Evolutionary conservation across 2,888 invertebrate genomes (phyloP), one percentile per base, ranked within the genome.

Genomic region (Calliphora vomitoria): DNA sequence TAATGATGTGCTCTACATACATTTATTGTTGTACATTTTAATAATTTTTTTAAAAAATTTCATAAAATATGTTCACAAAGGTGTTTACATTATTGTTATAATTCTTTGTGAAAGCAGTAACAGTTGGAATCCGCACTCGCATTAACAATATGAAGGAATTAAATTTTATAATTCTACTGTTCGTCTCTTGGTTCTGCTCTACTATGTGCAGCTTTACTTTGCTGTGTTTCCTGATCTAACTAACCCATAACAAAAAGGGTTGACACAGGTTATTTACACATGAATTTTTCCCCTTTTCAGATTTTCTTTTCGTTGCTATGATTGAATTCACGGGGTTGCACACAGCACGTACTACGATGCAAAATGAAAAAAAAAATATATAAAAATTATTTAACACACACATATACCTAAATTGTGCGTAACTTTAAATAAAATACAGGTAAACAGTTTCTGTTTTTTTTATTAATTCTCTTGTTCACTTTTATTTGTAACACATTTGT

Each of bases 271-370:
- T 84, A 66, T 79, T 78, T 84, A 47, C 58, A 79, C 62, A 84
- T 50, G 47, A 47, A 58, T 15, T 72, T 44, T 74, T n/a, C 38
- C 64, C 55, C 68, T 55, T 82, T 60, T 41, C 35, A 35, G 8
- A n/a, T 58, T 58, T 44, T 66, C 13, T 20, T 50, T 66, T 55
- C 53, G 13, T 72, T 75, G 41, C 18, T 64, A 18, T 35, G 47
- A 71, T 79, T 79, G 72, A 66, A 66, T 72, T 72, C 78, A 84
- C 44, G 72, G 84, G 84, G 84, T 79, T 84, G 72, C 72, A 64
- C 64, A 84, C 84, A 84, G 62, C 84, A 83, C 78, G 78, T 79
- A 72, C 64, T 79, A 72, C 18, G 1, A 20, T 31, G 44, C 44
- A 13, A 55, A 68, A 53, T 15, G 18, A 55, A 11, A 35, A n/a